Base-by-base conservation (phyloP, 2,797 vertebrate genomes). In the Tympanoctomys barrerae region DNA sequence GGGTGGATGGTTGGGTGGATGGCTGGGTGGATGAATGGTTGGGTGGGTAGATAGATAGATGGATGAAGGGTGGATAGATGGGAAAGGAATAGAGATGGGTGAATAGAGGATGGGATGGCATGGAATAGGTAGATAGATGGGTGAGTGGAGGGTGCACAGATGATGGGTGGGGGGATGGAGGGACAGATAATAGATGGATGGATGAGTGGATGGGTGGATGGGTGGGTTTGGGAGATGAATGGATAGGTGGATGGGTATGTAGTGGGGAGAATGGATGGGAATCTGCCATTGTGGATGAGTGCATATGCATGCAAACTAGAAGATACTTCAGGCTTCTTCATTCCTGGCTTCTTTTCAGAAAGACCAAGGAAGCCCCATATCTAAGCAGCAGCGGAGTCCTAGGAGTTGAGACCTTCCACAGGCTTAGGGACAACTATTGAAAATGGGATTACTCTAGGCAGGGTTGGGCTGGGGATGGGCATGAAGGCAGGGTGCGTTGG, bases 341-440 rank as follows among this genome's bases (percentile, higher is more conserved):
- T 77, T 86, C 61, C 71, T 22, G 19, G 28, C 18, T 57, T 81
- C 19, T 90, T 94, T 77, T 64, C 7, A 49, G n/a, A 71, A 93
- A 79, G 54, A 66, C 57, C 22, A 16, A 64, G 59, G 66, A 81
- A 61, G 31, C 2, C 16, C 12, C 12, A 18, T 28, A 28, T 1
- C 8, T 16, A 21, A 21, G 84, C 89, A 80, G 52, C 21, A 57
- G 7, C 64, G 57, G 24, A 85, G 70, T 39, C 22, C 21, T 5
- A 73, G 70, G 21, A 42, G 21, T 1, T 11, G 59, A 82, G 9
- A 61, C 24, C 8, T 89, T 54, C 26, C n/a, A 24, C 66, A 39
- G 13, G 42, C 7, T 73, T 12, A 9, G 33, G 14, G 64, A 18
- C 28, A 77, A 46, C 52, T 70, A 18, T 24, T 36, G 33, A 64